A percentile compares a stretch with the other conserved stretches of the same genome.
Evolutionary conservation across 2,797 vertebrate species (phyloP).

Genomic region (Pipistrellus nathusii): DNA sequence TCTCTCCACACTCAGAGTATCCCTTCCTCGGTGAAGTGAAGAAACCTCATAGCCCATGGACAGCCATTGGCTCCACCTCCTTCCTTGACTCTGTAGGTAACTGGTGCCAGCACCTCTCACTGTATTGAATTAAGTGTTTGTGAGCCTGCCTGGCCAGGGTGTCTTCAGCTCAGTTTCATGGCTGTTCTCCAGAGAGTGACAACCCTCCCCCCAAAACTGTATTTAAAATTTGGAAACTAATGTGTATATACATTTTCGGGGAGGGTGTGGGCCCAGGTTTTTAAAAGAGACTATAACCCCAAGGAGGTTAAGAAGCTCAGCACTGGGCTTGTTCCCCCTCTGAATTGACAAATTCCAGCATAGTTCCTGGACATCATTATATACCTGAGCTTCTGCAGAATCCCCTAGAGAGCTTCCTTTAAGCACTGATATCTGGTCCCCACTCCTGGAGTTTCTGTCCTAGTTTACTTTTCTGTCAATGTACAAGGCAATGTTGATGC

Average conservation of each 20-base stretch:
- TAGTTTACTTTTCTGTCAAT: neutral
- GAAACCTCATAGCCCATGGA: neutral
- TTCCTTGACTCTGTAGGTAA: neutral
- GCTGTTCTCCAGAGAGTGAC: neutral
- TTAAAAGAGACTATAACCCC: neutral
- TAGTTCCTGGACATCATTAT: neutral
- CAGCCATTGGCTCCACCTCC: neutral
- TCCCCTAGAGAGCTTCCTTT: neutral
- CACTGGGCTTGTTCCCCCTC: neutral
- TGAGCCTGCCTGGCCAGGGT: neutral
- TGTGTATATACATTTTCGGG: neutral
- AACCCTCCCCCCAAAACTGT: neutral
- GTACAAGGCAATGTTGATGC: neutral
- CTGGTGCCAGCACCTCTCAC: neutral
- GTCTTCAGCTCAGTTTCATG: neutral
- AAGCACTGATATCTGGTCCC: neutral
- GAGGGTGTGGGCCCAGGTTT: neutral
- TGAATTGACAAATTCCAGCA: neutral
- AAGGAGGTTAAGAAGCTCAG: neutral
- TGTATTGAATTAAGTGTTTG: neutral
- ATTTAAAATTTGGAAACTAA: neutral
- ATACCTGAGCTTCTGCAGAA: neutral
- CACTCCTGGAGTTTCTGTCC: neutral
- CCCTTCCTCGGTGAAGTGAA: neutral
- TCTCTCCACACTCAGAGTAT: neutral